Base-by-base conservation (phyloP, 2,113 vertebrate genomes). In the Phalacrocorax carbo region DNA sequence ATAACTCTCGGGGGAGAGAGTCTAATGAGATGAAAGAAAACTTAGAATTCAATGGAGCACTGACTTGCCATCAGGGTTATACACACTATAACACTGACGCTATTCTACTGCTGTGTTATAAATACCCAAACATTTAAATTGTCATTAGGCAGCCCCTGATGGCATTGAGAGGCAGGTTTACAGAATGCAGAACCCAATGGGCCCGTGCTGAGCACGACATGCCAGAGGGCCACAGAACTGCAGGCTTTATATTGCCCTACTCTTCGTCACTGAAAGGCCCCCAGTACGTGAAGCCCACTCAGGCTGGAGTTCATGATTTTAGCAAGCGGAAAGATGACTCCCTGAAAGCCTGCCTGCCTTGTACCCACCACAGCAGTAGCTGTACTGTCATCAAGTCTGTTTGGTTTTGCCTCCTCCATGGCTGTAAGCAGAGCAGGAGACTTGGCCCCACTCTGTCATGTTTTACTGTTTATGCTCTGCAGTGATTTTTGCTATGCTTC, bases 231-330 rank as follows among this genome's bases (percentile, higher is more conserved):
- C 34, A 9, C 23, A 7, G 3, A 68, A 38, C 22, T 17, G 29
- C 26, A 58, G 54, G 4, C 32, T 14, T 73, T 21, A 2, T 27
- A 13, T 18, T 57, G 40, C 51, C 49, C 5, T 21, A 34, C 72
- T 69, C 32, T 7, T n/a, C 4, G 13, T 20, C 14, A 2, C 64
- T 15, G 18, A 21, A 36, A 13, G 40, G 68, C 19, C 83, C 29
- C 36, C 6, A 2, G 32, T 1, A 11, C 2, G 4, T 23, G 18
- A 5, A 60, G 36, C 13, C 30, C 42, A 1, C 4, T 2, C 0
- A 1, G 30, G 36, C 54, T 65, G 72, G 58, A 77, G 83, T 5
- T 11, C 14, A 5, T 11, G 19, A 48, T 48, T 78, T 75, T 36
- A 13, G 55, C 12, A 38, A 60, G n/a, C 0, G 0, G 82, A n/a